Percentiles rank a stretch among this genome's conserved stretches.
phyloP scores from a whole-genome alignment of 2,888 invertebrate genomes.

The Leptarthrus brevirostris region DNA sequence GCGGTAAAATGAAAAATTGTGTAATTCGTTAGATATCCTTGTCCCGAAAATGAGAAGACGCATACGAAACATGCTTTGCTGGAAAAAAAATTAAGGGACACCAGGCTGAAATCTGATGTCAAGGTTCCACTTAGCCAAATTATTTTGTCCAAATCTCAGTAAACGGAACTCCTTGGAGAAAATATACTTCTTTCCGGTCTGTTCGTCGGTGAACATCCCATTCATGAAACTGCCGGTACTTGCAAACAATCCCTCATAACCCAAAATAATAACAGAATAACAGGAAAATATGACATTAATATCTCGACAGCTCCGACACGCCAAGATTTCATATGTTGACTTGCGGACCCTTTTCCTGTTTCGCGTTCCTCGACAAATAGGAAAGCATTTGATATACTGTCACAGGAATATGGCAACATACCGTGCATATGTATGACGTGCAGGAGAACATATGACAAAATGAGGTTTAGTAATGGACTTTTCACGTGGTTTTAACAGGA shows the following conservation, averaged over 20 bases:
- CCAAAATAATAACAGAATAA: conserved; percentile 39
- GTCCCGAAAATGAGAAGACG: conserved; percentile 44
- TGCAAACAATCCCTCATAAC: conserved; percentile 17
- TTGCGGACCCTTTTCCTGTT: neutral
- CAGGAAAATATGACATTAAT: conserved; percentile 46
- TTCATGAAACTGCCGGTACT: neutral
- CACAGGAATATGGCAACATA: conserved; percentile 8
- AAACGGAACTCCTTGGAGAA: neutral
- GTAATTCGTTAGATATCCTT: conserved; percentile 48
- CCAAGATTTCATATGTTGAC: neutral
- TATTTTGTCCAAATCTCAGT: conserved; percentile 20
- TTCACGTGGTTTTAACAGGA: neutral
- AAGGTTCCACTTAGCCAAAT: conserved; percentile 1
- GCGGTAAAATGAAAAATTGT: conserved; percentile 50
- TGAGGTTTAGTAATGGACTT: conserved; percentile 9
- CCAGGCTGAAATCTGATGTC: conserved; percentile 5
- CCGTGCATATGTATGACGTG: neutral
- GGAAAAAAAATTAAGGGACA: neutral
- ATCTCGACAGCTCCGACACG: conserved; percentile 41
- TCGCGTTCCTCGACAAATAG: conserved; percentile 27
- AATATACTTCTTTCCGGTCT: neutral
- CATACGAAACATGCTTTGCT: conserved; percentile 7
- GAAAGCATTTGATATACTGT: conserved; percentile 34
- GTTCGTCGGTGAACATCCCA: neutral
- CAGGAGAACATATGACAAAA: conserved; percentile 9